Conservation (phyloP, 2,888 invertebrate genomes). For the Linyphia triangularis region DNA sequence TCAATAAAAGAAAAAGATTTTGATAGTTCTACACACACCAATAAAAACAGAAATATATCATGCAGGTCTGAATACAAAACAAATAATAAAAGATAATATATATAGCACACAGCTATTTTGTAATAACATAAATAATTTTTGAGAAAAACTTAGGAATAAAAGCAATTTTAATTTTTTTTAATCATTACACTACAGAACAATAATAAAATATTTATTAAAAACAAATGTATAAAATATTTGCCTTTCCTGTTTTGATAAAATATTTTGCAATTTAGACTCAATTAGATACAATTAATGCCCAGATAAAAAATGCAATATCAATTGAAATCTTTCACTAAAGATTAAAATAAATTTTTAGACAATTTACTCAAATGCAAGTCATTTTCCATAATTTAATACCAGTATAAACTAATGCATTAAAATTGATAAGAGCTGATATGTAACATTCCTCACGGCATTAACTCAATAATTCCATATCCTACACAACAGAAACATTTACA, state of each 20-base stretch:
- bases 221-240: conserved; percentile 9
- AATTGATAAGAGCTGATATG: conserved; percentile 43
- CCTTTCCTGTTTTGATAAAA: too few relatives aligned
- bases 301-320: too few relatives aligned
- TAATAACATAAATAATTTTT: conserved; percentile 24
- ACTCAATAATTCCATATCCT: background rate
- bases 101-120: background rate
- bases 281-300: too few relatives aligned
- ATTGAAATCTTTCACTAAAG: too few relatives aligned
- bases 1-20: background rate
- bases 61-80: background rate
- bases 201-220: conserved; percentile 30
- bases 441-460: conserved; percentile 26
- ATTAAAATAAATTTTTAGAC: too few relatives aligned
- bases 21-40: background rate
- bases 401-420: background rate
- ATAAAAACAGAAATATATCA: background rate
- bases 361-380: too few relatives aligned
- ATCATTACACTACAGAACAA: conserved; percentile 1
- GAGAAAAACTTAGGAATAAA: conserved; percentile 1
- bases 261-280: too few relatives aligned
- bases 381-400: background rate
- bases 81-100: background rate
- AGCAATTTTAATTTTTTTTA: background rate
- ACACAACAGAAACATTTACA: background rate